phyloP scores from a whole-genome alignment of 2,113 vertebrate genomes.

The Gadus chalcogrammus region DNA sequence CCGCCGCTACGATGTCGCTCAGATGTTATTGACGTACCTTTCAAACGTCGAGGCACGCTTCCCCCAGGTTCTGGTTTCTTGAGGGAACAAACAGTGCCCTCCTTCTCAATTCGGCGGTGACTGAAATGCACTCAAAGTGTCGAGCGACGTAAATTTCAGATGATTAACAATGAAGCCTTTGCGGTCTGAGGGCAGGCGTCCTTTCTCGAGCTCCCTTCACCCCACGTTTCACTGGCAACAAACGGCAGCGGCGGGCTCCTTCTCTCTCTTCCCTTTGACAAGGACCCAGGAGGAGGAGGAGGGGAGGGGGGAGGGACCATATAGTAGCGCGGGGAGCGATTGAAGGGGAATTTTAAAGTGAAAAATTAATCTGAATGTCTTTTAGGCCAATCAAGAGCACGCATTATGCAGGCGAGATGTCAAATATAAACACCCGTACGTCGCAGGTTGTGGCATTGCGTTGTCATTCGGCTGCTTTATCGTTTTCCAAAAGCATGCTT shows the following conservation, averaged over 20 bases:
- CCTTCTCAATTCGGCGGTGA: not conserved
- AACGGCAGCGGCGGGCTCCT: slow-evolving; percentile 1
- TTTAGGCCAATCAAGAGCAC: slow-evolving; percentile 52
- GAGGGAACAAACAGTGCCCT: slow-evolving; percentile 13
- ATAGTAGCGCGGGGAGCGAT: slow-evolving; percentile 9
- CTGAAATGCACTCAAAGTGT: slow-evolving; percentile 5
- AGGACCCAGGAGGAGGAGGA: not conserved
- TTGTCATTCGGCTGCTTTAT: too few species aligned
- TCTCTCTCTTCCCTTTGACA: slow-evolving; percentile 17
- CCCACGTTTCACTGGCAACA: slow-evolving; percentile 40
- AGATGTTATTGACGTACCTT: slow-evolving; percentile 36
- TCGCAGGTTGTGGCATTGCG: too few species aligned
- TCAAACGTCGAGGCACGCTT: slow-evolving; percentile 14
- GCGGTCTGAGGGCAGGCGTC: slow-evolving; percentile 11
- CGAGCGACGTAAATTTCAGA: slow-evolving; percentile 22
- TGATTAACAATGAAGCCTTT: slow-evolving; percentile 39
- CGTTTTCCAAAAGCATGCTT: not conserved
- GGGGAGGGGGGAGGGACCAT: not conserved
- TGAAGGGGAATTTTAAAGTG: slow-evolving; percentile 2
- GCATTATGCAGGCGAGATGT: slow-evolving; percentile 50
- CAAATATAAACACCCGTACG: slow-evolving; percentile 8
- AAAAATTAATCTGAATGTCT: not conserved
- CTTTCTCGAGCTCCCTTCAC: slow-evolving; percentile 30
- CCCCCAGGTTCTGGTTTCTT: not conserved
- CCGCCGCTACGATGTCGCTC: too few species aligned